Evolutionary conservation across 2,888 invertebrate species (phyloP).

Genomic region (Napeogenes sylphis): DNA sequence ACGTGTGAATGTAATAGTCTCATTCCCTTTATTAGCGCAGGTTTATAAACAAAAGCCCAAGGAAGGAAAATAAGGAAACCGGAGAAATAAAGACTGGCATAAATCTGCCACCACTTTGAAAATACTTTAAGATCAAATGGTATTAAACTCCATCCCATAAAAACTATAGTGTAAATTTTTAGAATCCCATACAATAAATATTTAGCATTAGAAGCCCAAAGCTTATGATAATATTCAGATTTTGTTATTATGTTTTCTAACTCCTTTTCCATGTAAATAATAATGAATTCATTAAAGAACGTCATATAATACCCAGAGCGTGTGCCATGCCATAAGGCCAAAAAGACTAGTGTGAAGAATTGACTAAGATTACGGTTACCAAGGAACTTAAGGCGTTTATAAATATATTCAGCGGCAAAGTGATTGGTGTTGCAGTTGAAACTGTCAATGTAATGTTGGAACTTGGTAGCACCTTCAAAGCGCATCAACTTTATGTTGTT

Average conservation of each 20-base stretch:
- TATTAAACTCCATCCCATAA: conserved; percentile 89
- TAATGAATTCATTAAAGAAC: conserved; percentile 93
- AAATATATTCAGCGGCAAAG: conserved; percentile 96
- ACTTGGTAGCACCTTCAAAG: conserved; percentile 90
- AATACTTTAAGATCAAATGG: conserved; percentile 86
- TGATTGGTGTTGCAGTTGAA: conserved; percentile 98
- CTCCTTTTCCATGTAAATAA: conserved; percentile 91
- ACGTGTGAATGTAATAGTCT: conserved; percentile 29
- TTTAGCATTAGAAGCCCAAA: conserved; percentile 64
- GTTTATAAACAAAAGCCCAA: conserved; percentile 80
- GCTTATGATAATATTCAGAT: conserved; percentile 64
- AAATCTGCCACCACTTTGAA: conserved; percentile 82
- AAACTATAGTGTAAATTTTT: conserved; percentile 85
- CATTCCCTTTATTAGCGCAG: conserved; percentile 42
- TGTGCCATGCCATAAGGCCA: conserved; percentile 97
- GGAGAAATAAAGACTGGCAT: conserved; percentile 80
- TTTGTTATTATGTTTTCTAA: conserved; percentile 75
- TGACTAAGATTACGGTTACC: conserved; percentile 91
- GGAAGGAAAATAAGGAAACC: conserved; percentile 82
- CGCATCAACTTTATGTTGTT: conserved; percentile 90
- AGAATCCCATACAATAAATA: conserved; percentile 76
- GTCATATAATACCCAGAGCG: conserved; percentile 96
- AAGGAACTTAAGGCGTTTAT: conserved; percentile 94
- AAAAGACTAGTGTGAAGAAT: conserved; percentile 86
- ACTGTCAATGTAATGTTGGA: conserved; percentile 91